phyloP scores from a whole-genome alignment of 2,797 vertebrate species.

The Scomberomorus guttatus region DNA sequence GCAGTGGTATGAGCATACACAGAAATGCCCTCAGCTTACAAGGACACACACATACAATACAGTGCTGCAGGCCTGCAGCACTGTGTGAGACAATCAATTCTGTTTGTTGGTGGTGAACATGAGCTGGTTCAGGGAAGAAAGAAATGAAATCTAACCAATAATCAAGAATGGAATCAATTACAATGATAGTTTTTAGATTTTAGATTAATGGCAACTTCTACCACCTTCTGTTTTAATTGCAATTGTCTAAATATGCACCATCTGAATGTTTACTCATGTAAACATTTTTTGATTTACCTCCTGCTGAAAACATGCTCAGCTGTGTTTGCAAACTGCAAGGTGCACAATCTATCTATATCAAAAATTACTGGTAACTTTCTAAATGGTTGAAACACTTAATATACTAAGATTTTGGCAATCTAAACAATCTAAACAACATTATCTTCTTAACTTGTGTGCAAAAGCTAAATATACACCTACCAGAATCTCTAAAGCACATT shows the following conservation, averaged over 20 bases:
- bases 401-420: not conserved
- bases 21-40: conserved; percentile 59
- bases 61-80: conserved; percentile 35
- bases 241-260: not conserved
- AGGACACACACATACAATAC: conserved; percentile 45
- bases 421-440: too few species aligned
- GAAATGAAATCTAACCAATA: conserved; percentile 8
- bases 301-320: not conserved
- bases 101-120: conserved; percentile 31
- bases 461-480: too few species aligned
- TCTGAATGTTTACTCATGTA: not conserved
- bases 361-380: not conserved
- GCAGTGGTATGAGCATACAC: conserved; percentile 38
- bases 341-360: not conserved
- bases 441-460: too few species aligned
- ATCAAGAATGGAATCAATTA: conserved; percentile 11
- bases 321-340: not conserved
- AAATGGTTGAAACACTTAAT: not conserved
- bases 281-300: not conserved
- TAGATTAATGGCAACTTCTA: not conserved
- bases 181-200: not conserved
- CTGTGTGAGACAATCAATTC: conserved; percentile 30
- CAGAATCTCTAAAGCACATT: too few species aligned
- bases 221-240: not conserved
- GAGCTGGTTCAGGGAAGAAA: conserved; percentile 15